Evolutionary conservation across 1,140 invertebrate genomes (phyloP).

Genomic region (Drosophila nasuta): DNA sequence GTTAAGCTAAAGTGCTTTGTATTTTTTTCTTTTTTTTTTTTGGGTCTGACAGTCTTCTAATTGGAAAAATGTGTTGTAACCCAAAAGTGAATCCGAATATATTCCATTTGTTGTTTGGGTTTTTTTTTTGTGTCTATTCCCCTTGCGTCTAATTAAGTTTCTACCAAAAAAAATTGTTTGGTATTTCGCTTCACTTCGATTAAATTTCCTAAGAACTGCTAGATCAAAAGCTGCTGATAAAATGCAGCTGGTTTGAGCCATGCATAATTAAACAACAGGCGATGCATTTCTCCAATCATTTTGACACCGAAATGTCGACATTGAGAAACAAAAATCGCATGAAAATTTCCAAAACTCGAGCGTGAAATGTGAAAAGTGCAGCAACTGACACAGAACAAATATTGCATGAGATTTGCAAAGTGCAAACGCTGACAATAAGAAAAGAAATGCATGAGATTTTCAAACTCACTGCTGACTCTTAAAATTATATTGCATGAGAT

Average conservation of each 20-base stretch:
- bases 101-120: conserved; percentile 29
- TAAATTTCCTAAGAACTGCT: conserved; percentile 24
- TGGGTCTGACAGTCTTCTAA: conserved; percentile 36
- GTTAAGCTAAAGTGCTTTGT: conserved; percentile 43
- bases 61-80: conserved; percentile 52
- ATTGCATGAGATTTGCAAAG: no score
- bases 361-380: no score
- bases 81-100: conserved; percentile 5
- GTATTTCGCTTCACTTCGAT: not conserved
- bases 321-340: no score
- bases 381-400: no score
- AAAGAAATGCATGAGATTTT: no score
- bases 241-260: conserved; percentile 36
- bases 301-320: not conserved
- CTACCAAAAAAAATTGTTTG: no score
- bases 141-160: conserved; percentile 43
- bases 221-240: conserved; percentile 44
- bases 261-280: conserved; percentile 37
- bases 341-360: no score
- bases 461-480: no score
- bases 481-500: no score
- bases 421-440: no score
- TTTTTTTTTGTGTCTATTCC: conserved; percentile 13
- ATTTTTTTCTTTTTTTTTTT: no score
- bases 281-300: not conserved